Percentiles rank a stretch among this genome's conserved stretches.
Evolutionary conservation across 2,888 invertebrate genomes (phyloP).

Genomic region (Tyria jacobaeae): DNA sequence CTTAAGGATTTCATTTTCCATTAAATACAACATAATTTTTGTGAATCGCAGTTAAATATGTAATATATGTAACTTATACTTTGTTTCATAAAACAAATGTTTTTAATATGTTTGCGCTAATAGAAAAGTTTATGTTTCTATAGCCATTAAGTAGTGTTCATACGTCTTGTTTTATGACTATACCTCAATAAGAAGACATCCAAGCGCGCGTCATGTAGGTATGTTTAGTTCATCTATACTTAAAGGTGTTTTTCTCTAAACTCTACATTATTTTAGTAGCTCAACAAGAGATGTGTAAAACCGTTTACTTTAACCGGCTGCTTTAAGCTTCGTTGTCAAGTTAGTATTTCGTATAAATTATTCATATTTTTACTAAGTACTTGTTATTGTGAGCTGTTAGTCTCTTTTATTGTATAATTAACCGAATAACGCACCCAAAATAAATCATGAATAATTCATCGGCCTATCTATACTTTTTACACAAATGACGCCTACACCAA

Average conservation of each 20-base stretch:
- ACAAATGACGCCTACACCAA: slow-evolving; percentile 45
- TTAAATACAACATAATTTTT: no score
- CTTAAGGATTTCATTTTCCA: background rate
- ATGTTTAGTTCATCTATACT: no score
- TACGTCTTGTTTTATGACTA: no score
- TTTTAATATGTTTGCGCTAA: no score
- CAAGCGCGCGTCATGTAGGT: no score
- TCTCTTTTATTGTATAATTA: slow-evolving; percentile 25
- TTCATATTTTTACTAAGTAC: slow-evolving; percentile 6
- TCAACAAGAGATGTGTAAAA: no score
- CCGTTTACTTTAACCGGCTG: no score
- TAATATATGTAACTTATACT: background rate
- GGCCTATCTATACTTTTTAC: slow-evolving; percentile 44
- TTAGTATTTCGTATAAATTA: background rate
- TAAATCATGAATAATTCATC: slow-evolving; percentile 42
- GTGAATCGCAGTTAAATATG: slow-evolving; percentile 6
- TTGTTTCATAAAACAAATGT: background rate
- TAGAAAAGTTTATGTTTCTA: no score
- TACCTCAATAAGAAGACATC: no score
- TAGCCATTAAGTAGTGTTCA: no score
- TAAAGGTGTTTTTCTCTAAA: no score
- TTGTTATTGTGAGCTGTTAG: slow-evolving; percentile 12
- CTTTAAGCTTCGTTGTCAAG: background rate
- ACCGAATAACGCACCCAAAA: slow-evolving; percentile 40
- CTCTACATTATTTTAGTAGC: no score